Evolutionary conservation across 1,140 invertebrate species (phyloP).

Genomic region (Megalopta genalis): DNA sequence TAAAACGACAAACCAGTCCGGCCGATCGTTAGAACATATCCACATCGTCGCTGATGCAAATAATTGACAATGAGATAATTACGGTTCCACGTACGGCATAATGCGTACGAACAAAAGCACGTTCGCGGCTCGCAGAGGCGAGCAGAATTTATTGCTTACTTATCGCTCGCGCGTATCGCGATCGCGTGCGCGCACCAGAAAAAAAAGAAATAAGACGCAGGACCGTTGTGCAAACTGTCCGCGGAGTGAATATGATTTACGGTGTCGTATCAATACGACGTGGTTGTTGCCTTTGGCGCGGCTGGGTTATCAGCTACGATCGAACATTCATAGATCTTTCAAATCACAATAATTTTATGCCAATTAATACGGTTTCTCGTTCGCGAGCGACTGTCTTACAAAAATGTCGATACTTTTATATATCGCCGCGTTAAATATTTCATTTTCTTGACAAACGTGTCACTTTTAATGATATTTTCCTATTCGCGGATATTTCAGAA

Average conservation of each 20-base stretch:
- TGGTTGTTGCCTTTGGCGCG: conserved; percentile 2
- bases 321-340: not conserved
- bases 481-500: no score
- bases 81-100: conserved; percentile 18
- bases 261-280: conserved; percentile 10
- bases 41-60: conserved; percentile 28
- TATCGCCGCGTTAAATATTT: no score
- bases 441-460: no score
- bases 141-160: conserved; percentile 37
- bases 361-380: no score
- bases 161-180: conserved; percentile 21
- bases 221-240: conserved; percentile 35
- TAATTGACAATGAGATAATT: conserved; percentile 52
- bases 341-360: no score
- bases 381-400: no score
- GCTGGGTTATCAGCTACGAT: conserved; percentile 16
- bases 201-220: not conserved
- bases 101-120: conserved; percentile 46
- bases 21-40: conserved; percentile 43
- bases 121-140: not conserved
- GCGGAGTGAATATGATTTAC: conserved; percentile 37
- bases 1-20: conserved; percentile 32
- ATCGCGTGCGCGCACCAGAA: not conserved
- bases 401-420: no score
- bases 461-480: no score